Evolutionary conservation across 2,797 vertebrate species (phyloP).

Genomic region (Sebastes glaucus): DNA sequence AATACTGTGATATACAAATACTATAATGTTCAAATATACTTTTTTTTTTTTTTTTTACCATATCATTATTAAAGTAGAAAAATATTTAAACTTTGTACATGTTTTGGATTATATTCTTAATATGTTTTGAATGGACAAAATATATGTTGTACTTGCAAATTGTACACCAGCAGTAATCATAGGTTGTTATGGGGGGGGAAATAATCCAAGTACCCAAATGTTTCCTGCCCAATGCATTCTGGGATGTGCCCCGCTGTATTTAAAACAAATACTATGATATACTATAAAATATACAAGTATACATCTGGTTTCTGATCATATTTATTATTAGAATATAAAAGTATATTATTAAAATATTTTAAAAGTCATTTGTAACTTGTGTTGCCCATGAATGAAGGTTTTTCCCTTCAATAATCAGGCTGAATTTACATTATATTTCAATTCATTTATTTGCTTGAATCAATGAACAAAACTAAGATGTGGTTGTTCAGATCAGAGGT

Average conservation of each 20-base stretch:
- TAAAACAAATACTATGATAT: background rate
- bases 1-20: background rate
- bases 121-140: background rate
- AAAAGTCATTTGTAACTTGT: background rate
- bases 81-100: background rate
- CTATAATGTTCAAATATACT: background rate
- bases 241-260: background rate
- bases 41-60: background rate
- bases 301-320: background rate
- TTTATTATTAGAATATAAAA: background rate
- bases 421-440: background rate
- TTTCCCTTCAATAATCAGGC: background rate
- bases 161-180: background rate
- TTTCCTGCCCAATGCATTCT: background rate
- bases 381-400: background rate
- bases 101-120: background rate
- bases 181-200: no score
- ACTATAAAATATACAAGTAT: background rate
- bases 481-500: fast-evolving
- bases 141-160: background rate
- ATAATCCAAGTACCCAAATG: background rate
- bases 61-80: background rate
- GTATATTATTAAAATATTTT: background rate
- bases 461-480: background rate
- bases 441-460: background rate